Conservation (phyloP, 37 sponge, comb jelly and placozoan genomes). For the Crambe crambe region DNA sequence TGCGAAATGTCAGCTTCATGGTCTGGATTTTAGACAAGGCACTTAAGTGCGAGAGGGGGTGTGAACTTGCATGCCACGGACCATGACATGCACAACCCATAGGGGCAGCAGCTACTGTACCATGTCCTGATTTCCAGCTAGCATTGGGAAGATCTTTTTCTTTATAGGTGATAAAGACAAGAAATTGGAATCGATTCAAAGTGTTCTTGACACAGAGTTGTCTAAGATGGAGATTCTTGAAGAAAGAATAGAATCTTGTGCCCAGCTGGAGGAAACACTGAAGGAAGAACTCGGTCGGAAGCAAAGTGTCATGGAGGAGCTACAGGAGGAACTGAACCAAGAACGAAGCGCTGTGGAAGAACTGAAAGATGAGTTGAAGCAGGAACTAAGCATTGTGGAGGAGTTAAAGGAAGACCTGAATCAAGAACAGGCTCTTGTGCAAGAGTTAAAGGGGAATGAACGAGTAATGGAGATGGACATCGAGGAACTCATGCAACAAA, state of each 20-base stretch:
- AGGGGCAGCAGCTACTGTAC: no score
- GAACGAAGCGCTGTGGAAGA: background rate
- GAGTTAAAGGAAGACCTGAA: background rate
- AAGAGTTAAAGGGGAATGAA: background rate
- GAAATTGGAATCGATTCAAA: background rate
- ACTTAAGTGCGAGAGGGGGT: no score
- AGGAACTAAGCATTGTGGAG: background rate
- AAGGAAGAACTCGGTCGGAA: background rate
- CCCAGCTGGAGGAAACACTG: background rate
- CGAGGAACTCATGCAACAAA: background rate
- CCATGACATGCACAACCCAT: no score
- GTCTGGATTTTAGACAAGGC: no score
- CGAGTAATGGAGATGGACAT: background rate
- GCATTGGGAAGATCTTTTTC: no score
- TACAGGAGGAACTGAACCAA: background rate
- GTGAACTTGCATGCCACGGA: no score
- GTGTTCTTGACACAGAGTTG: background rate
- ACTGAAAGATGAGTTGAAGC: background rate
- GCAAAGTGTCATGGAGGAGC: background rate
- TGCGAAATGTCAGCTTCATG: no score
- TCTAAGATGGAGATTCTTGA: background rate
- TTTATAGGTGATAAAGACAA: background rate
- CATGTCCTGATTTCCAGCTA: no score
- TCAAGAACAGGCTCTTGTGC: background rate
- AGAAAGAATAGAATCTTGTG: background rate